Evolutionary conservation across 2,888 invertebrate species (phyloP).

Genomic region (Heteropelma amictum): DNA sequence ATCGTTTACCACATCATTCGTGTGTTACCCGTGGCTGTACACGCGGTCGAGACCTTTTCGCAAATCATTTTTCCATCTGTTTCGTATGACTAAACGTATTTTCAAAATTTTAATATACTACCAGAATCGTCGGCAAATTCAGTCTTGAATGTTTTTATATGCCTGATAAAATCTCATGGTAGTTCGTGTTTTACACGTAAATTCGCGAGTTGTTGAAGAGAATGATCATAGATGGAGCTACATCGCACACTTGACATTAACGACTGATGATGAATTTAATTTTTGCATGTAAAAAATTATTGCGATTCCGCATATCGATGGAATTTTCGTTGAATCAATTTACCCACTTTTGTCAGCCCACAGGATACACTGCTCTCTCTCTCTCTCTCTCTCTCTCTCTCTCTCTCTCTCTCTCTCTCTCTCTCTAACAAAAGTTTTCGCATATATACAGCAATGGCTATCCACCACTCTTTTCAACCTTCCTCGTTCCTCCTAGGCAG

Average conservation of each 20-base stretch:
- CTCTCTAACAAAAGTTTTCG: conserved; percentile 17
- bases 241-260: neutral
- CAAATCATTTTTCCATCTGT: conserved; percentile 38
- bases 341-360: neutral
- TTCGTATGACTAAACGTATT: conserved; percentile 15
- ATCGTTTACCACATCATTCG: conserved; percentile 31
- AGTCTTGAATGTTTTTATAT: conserved; percentile 16
- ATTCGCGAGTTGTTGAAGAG: neutral
- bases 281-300: too few species aligned
- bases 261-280: too few species aligned
- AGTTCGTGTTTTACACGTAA: neutral
- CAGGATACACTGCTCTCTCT: too few species aligned
- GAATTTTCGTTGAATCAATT: conserved; percentile 6
- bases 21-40: conserved; percentile 32
- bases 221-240: neutral
- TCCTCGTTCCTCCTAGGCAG: conserved; percentile 20
- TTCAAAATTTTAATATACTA: neutral
- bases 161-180: conserved; percentile 18
- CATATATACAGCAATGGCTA: neutral
- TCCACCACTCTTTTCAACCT: conserved; percentile 13
- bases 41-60: conserved; percentile 18
- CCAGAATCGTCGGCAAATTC: neutral
- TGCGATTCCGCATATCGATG: too few species aligned
- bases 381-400: too few species aligned
- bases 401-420: neutral